Evolutionary conservation across 2,888 invertebrate species (phyloP), one percentile per base, ranked within the genome.

Genomic region (Labia minor): DNA sequence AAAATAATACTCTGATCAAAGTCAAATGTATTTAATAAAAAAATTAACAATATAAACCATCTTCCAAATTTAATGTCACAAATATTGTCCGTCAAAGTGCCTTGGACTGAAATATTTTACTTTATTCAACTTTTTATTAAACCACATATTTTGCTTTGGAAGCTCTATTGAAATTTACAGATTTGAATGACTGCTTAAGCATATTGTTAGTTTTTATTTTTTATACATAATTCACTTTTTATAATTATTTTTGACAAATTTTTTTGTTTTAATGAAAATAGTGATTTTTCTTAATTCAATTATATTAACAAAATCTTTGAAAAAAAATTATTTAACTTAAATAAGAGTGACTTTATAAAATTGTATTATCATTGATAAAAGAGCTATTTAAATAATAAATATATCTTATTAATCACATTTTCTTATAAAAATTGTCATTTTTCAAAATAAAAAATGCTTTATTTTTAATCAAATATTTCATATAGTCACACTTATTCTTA

Each of bases 291-390:
- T n/a, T n/a, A n/a, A n/a, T n/a, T n/a, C 62, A 66, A 66, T 19
- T 66, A 3, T 6, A 2, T 64, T 14, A 64, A 8, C 14, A 64
- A 1, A 14, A 20, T 26, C 1, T 65, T 65, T 65, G 19, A 65
- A 37, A 64, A 8, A 62, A 65, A 67, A 64, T n/a, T 66, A 68
- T 67, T n/a, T 33, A 8, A 33, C 11, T 33, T 33, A 33, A 8
- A 8, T 33, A 6, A 33, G n/a, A n/a, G n/a, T n/a, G n/a, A n/a
- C n/a, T n/a, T n/a, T n/a, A n/a, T n/a, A n/a, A n/a, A n/a, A n/a
- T n/a, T n/a, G n/a, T n/a, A n/a, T n/a, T n/a, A n/a, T n/a, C n/a
- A n/a, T n/a, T n/a, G n/a, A n/a, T n/a, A n/a, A n/a, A n/a, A n/a
- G n/a, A n/a, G n/a, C n/a, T 33, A 33, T 33, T 33, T 33, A 33